A percentile compares a stretch with the other conserved stretches of the same genome.
Conservation (phyloP, 2,888 invertebrate species). For the Pollenia angustigena region DNA sequence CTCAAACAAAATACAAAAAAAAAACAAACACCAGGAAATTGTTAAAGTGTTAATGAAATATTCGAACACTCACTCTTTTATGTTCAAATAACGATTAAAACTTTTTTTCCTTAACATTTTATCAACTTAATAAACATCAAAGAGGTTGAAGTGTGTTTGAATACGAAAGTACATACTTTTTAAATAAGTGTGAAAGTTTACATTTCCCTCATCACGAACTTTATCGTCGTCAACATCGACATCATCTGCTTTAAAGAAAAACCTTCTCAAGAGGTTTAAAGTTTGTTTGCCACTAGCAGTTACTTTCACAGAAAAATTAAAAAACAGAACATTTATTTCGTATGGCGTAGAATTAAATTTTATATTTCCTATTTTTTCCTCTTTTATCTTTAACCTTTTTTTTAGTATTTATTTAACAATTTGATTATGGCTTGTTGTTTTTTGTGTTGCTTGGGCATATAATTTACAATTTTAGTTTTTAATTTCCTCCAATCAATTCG, state of each 20-base stretch:
- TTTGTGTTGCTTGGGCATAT: neutral
- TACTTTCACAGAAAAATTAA: constrained; percentile 3
- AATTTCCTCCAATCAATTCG: constrained; percentile 44
- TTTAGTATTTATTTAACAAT: constrained; percentile 31
- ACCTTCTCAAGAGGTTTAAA: neutral
- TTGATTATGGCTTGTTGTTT: constrained; percentile 49
- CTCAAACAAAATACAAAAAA: constrained; percentile 5
- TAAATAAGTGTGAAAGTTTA: constrained; percentile 56
- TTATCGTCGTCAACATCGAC: neutral
- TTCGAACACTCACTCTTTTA: constrained; percentile 30
- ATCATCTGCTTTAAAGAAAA: neutral
- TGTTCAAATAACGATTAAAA: constrained; percentile 58
- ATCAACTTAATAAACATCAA: constrained; percentile 58
- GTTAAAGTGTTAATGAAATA: constrained; percentile 71
- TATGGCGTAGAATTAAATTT: constrained; percentile 24
- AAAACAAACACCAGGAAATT: constrained; percentile 51
- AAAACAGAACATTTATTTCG: neutral
- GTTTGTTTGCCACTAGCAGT: neutral
- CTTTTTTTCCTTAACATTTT: constrained; percentile 45
- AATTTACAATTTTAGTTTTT: constrained; percentile 45
- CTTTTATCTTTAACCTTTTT: neutral
- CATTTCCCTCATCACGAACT: constrained; percentile 8
- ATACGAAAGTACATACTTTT: constrained; percentile 2
- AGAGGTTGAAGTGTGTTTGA: constrained; percentile 45
- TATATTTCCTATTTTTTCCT: neutral